Base-by-base conservation (phyloP, 2,888 invertebrate species). In the Plusia festucae region DNA sequence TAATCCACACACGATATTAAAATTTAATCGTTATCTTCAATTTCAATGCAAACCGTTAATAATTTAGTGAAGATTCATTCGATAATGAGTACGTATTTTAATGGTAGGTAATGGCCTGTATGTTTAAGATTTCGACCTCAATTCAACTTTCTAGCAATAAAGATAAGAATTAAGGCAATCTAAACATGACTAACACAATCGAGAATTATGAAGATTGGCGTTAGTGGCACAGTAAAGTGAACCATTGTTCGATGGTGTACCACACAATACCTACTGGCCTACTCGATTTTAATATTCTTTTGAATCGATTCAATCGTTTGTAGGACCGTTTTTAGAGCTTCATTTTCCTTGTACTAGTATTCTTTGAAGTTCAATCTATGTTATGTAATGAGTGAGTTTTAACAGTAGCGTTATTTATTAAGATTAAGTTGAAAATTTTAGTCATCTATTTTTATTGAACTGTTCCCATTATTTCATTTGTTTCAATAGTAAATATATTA, bases 121-220 rank as follows among this genome's bases (percentile, higher is more conserved):
- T 70, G 57, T 32, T 63, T 58, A 63, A 67, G 52, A 65, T 46
- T 46, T 13, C 46, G 74, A 73, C 84, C 85, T 68, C 76, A 69
- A 82, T 82, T 52, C 62, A 13, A 79, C 72, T 74, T 75, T 89
- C 87, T 87, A 83, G 69, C 76, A 79, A 81, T 86, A 83, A 60
- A 87, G 88, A 90, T 90, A 89, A 91, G 86, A 90, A 85, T 90
- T 88, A 89, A 88, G 84, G 82, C 86, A 89, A 88, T 85, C 84
- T 84, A 84, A 87, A 87, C 83, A 87, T 75, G 79, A 79, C 76
- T 76, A 75, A 73, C 86, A 88, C 86, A 88, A 89, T 87, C 79
- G 81, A 81, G 80, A 83, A 88, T 89, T 86, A 86, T 84, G 75
- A 86, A 77, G 90, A 91, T 89, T 89, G 88, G 88, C 90, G 88